Percentiles rank a stretch among this genome's conserved stretches.
Evolutionary conservation across 1,140 invertebrate species (phyloP).

Genomic region (Trichomalopsis sarcophagae): DNA sequence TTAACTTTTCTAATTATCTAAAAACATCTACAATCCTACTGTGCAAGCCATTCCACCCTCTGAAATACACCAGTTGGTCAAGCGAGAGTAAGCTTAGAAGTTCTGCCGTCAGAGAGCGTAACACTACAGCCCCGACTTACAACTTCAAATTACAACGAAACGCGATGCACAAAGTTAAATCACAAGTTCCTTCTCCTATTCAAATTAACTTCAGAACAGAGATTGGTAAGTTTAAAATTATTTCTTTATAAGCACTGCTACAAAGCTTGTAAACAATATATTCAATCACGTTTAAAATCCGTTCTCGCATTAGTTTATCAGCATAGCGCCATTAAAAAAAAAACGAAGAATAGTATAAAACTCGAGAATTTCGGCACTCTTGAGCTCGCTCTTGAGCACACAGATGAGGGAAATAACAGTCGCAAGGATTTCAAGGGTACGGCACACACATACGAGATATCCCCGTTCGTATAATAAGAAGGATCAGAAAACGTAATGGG

Average conservation of each 20-base stretch:
- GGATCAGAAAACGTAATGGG: conserved; percentile 44
- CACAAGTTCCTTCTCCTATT: background rate
- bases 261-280: background rate
- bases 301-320: background rate
- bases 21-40: too few relatives aligned
- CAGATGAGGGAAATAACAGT: background rate
- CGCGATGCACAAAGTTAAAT: background rate
- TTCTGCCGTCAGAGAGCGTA: background rate
- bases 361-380: background rate
- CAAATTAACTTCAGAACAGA: background rate
- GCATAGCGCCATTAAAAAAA: too few relatives aligned
- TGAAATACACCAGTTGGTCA: background rate
- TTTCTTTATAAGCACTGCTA: background rate
- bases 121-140: background rate
- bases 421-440: conserved; percentile 30
- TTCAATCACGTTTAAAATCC: background rate
- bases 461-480: background rate
- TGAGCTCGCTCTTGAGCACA: background rate
- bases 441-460: background rate
- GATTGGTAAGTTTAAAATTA: background rate
- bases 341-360: conserved; percentile 18
- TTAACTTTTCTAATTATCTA: too few relatives aligned
- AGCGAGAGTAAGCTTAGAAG: background rate
- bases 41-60: too few relatives aligned
- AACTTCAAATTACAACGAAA: background rate